Evolutionary conservation across 2,113 vertebrate genomes (phyloP).

Genomic region (Nyctibius bracteatus): DNA sequence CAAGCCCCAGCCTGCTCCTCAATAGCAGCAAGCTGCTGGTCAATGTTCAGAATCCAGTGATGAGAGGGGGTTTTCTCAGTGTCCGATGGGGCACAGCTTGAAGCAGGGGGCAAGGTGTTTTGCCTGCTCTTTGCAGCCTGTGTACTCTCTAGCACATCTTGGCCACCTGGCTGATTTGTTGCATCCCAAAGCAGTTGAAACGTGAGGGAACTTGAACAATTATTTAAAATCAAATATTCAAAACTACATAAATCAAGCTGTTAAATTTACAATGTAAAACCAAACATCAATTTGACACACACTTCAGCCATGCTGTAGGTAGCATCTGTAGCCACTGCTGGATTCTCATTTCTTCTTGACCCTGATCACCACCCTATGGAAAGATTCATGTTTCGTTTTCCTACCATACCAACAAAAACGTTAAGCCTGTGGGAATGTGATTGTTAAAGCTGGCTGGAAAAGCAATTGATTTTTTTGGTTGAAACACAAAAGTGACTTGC

Average conservation of each 20-base stretch:
- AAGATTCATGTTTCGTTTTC: not conserved
- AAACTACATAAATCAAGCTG: not conserved
- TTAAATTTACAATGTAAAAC: not conserved
- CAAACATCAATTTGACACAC: not conserved
- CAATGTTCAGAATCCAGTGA: not conserved
- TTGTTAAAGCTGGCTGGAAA: not conserved
- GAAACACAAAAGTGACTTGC: not conserved
- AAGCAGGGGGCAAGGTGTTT: not conserved
- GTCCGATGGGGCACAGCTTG: not conserved
- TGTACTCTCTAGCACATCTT: not conserved
- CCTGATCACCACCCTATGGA: not conserved
- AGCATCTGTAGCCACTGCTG: not conserved
- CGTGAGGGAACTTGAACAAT: rapidly evolving
- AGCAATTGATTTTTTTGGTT: not conserved
- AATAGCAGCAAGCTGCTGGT: not conserved
- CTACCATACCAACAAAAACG: not conserved
- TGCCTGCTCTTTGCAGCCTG: not conserved
- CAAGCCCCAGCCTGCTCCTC: not conserved
- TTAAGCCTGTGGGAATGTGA: not conserved
- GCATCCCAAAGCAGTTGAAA: not conserved
- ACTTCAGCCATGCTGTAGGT: not conserved
- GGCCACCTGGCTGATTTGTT: not conserved
- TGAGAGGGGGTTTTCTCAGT: not conserved
- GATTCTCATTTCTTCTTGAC: not conserved
- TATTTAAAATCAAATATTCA: not conserved